These are phyloP conservation scores for Unio pictorum DNA, from an alignment of 2,888 invertebrate genomes.

Conservation along the genomic window DNA sequence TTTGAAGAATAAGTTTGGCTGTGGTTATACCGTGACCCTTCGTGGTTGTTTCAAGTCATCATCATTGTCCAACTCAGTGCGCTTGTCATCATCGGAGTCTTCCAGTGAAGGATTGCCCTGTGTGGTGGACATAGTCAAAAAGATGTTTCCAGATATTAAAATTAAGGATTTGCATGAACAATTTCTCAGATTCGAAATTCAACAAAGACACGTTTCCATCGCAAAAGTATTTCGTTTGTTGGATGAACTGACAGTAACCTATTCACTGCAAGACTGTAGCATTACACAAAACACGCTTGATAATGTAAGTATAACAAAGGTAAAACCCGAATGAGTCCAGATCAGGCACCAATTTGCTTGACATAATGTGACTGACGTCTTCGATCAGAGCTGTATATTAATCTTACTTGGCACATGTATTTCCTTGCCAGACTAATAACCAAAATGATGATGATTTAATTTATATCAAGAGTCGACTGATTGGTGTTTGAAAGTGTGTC, in stretches of 20 bases:
- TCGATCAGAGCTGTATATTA: too few relatives aligned
- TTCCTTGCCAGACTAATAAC: too few relatives aligned
- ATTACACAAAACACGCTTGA: slow-evolving; percentile 72
- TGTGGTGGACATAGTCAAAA: not conserved
- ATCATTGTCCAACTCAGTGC: too few relatives aligned
- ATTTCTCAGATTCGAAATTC: slow-evolving; percentile 68
- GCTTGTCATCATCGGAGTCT: too few relatives aligned
- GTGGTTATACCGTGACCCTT: slow-evolving; percentile 70
- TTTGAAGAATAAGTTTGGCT: slow-evolving; percentile 77
- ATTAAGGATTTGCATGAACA: slow-evolving; percentile 71
- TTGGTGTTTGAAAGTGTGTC: too few relatives aligned
- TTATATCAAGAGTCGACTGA: too few relatives aligned
- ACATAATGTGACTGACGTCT: too few relatives aligned
- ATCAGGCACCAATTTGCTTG: too few relatives aligned
- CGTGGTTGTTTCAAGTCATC: slow-evolving; percentile 1
- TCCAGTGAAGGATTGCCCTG: too few relatives aligned
- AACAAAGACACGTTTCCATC: slow-evolving; percentile 57
- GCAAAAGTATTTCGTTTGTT: slow-evolving; percentile 65
- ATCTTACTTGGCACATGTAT: too few relatives aligned
- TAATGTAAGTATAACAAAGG: slow-evolving; percentile 63
- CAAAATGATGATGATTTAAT: too few relatives aligned
- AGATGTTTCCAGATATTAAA: slow-evolving; percentile 63
- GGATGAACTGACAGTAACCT: slow-evolving; percentile 62
- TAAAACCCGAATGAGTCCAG: not conserved
- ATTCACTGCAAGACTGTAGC: slow-evolving; percentile 70